Evolutionary conservation across 2,113 vertebrate genomes (phyloP), one percentile per base, ranked within the genome.

Genomic region (Sialia sialis): DNA sequence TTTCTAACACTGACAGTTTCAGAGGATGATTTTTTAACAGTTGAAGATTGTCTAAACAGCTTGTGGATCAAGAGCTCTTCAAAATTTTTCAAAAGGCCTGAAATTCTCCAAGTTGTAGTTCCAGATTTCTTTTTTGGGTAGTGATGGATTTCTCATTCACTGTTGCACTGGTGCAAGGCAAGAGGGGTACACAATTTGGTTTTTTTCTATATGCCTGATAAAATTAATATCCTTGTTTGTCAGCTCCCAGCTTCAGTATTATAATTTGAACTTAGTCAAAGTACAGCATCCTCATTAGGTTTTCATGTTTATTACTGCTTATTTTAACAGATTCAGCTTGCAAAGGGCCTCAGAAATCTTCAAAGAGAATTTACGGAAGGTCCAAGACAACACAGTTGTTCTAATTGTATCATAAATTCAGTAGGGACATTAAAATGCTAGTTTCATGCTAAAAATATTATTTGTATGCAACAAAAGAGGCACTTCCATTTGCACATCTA

Each of bases 321-420:
- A 86, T 84, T 93, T 79, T 86, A 90, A 80, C 59, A 89, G 34
- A 80, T 70, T 39, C 48, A 84, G 32, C 63, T 87, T 87, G 58
- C 44, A 43, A 16, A 87, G 15, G 59, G 43, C 84, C 74, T 95
- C n/a, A 44, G 82, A 90, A 85, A 80, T 85, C 90, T 93, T 96
- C 82, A 83, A 83, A 97, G 95, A 59, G 13, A 72, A 39, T 88
- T 94, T 90, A 88, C 39, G 0, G 2, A 77, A 91, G 56, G 55
- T 80, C 39, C 23, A 66, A 82, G 70, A 66, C 27, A 89, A 67
- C 55, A 74, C 51, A 56, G 54, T 60, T 81, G 18, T 89, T 79
- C 27, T 95, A 91, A 93, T 86, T 94, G 72, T 81, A 81, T 60
- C 18, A 27, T 81, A 78, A 86, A 96, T 70, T 95, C 75, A 63